Evolutionary conservation across 2,113 vertebrate genomes (phyloP).

Genomic region (Recurvirostra avosetta): DNA sequence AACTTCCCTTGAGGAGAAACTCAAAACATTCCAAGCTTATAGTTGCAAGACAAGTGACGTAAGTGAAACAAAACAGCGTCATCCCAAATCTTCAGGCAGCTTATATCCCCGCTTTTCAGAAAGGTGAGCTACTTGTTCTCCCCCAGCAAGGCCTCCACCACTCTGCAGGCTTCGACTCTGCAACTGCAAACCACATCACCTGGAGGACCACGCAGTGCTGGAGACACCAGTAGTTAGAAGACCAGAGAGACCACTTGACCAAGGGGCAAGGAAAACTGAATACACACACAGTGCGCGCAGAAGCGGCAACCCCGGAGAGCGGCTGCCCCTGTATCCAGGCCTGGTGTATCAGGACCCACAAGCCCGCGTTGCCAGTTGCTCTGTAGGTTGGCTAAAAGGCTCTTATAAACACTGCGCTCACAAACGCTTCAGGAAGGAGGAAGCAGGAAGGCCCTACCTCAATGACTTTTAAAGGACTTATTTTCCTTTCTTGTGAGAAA

Average conservation of each 20-base stretch:
- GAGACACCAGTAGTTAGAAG: background rate
- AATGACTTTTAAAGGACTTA: background rate
- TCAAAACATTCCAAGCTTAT: background rate
- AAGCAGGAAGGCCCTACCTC: background rate
- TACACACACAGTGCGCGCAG: accelerated
- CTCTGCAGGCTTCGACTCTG: background rate
- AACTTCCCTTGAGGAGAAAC: background rate
- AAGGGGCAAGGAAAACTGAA: background rate
- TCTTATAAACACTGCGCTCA: background rate
- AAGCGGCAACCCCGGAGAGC: background rate
- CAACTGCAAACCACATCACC: accelerated
- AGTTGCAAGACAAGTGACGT: background rate
- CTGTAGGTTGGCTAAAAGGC: background rate
- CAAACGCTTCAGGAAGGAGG: background rate
- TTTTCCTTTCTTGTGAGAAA: background rate
- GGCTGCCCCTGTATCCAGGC: background rate
- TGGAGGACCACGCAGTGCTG: background rate
- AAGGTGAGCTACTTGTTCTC: background rate
- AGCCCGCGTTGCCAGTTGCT: background rate
- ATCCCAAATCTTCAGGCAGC: background rate
- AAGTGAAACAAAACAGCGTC: background rate
- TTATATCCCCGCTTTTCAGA: background rate
- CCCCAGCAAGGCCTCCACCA: accelerated
- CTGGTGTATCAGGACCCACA: background rate
- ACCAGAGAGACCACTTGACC: no score